Percentiles rank a stretch among this genome's conserved stretches.
These are phyloP conservation scores for Phymanthus crucifer DNA, from an alignment of 92 coral and sea anemone genomes.

Conservation along the genomic window DNA sequence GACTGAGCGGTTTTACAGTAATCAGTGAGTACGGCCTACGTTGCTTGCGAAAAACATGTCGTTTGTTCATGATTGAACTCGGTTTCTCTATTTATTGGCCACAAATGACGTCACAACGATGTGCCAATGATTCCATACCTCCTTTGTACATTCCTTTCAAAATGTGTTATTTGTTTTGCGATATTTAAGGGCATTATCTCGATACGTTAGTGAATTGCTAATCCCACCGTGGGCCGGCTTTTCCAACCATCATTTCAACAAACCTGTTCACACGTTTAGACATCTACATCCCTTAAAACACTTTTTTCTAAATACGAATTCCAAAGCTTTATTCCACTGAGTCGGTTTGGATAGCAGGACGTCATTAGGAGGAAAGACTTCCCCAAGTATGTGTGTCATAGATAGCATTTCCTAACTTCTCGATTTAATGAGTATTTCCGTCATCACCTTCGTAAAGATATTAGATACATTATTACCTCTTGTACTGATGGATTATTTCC, in stretches of 20 bases:
- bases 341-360: neutral
- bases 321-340: neutral
- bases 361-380: neutral
- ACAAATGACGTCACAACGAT: constrained; percentile 43
- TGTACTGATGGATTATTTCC: neutral
- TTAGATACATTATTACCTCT: constrained; percentile 16
- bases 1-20: no score
- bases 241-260: neutral
- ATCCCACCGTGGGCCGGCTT: constrained; percentile 26
- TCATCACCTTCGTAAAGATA: constrained; percentile 10
- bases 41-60: neutral
- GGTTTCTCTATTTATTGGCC: constrained; percentile 22
- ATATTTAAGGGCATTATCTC: constrained; percentile 10
- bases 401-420: constrained; percentile 21
- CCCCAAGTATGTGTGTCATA: constrained; percentile 10
- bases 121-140: neutral
- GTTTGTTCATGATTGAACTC: constrained; percentile 6
- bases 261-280: neutral
- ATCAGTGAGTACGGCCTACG: neutral
- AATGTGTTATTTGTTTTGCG: neutral
- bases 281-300: neutral
- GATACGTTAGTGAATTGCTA: constrained; percentile 14
- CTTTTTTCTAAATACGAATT: neutral
- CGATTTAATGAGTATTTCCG: constrained; percentile 2
- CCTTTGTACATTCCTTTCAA: constrained; percentile 13